Evolutionary conservation across 2,888 invertebrate species (phyloP), one percentile per base, ranked within the genome.

Genomic region (Escarpia spicata): DNA sequence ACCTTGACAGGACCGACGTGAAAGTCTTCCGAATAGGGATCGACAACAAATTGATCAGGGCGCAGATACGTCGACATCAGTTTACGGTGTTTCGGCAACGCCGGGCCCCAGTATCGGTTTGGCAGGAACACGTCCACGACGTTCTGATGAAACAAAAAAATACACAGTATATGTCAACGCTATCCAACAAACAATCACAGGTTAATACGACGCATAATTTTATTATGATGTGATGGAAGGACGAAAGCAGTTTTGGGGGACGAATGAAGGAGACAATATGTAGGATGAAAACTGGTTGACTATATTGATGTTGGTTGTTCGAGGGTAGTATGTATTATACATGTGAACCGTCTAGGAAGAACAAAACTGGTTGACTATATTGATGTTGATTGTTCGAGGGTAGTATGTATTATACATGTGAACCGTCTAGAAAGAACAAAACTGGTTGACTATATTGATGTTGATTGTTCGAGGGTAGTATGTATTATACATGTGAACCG

Each of bases 81-180:
- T n/a, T 93, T 92, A 52, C 95, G 91, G 93, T 95, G 95, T 92
- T 95, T 95, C 15, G 94, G 94, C n/a, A 95, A 94, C 8, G 95
- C 95, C n/a, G 95, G 95, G 0, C 95, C 95, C 95, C 95, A 95
- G 43, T 95, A 95, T 8, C 92, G 91, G 15, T 94, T 94, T 10
- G 95, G 95, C 15, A 19, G 75, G 75, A 75, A 75, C 75, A 75
- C 19, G 19, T 75, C 75, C 75, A 15, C 6, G 75, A 75, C 19
- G n/a, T 15, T 1, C 75, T 75, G 26, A 26, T 26, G 26, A 75
- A 9, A 75, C 26, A 26, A 60, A 60, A 1, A 60, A 19, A 19
- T 15, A 60, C 4, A 60, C 0, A 15, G 3, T 12, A 60, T 19
- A 60, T 60, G 45, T 60, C 12, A 52, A 52, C 52, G 0, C 4